Percentiles rank a stretch among this genome's conserved stretches.
These are phyloP conservation scores for Campylomormyrus tamandua DNA, from an alignment of 2,113 vertebrate genomes.

Conservation along the genomic window DNA sequence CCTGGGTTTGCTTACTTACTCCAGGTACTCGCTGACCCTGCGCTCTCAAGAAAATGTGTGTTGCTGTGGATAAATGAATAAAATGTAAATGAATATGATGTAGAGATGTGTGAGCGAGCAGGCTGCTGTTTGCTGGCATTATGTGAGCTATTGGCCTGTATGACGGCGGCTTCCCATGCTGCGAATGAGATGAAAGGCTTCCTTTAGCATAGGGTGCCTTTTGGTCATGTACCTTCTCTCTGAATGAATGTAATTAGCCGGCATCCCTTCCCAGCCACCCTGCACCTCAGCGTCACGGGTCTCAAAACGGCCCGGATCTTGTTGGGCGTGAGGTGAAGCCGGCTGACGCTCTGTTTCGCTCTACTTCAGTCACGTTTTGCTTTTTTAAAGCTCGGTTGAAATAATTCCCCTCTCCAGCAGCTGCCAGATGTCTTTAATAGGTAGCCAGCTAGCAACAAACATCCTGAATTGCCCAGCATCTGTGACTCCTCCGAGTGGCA, in stretches of 20 bases:
- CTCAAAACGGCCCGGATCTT: neutral
- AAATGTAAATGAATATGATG: neutral
- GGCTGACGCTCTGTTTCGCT: neutral
- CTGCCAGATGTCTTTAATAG: slow-evolving; percentile 11
- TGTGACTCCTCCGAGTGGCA: slow-evolving; percentile 2
- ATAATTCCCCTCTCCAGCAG: slow-evolving; percentile 1
- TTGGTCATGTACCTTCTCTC: slow-evolving; percentile 1
- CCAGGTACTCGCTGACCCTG: neutral
- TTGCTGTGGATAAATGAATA: neutral
- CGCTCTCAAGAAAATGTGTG: neutral
- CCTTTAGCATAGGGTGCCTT: neutral
- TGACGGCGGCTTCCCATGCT: neutral
- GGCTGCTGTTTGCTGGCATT: neutral
- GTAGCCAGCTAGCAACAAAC: slow-evolving; percentile 6
- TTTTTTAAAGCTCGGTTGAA: neutral
- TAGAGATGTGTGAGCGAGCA: neutral
- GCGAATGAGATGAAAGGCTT: neutral
- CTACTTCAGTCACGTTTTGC: neutral
- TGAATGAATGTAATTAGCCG: slow-evolving; percentile 27
- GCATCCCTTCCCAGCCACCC: slow-evolving; percentile 32
- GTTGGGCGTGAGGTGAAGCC: neutral
- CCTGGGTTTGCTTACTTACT: neutral
- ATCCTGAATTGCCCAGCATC: slow-evolving; percentile 22
- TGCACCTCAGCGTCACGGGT: slow-evolving; percentile 19
- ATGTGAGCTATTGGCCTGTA: neutral